Base-by-base conservation (phyloP, 2,113 vertebrate genomes). In the Peromyscus maniculatus region DNA sequence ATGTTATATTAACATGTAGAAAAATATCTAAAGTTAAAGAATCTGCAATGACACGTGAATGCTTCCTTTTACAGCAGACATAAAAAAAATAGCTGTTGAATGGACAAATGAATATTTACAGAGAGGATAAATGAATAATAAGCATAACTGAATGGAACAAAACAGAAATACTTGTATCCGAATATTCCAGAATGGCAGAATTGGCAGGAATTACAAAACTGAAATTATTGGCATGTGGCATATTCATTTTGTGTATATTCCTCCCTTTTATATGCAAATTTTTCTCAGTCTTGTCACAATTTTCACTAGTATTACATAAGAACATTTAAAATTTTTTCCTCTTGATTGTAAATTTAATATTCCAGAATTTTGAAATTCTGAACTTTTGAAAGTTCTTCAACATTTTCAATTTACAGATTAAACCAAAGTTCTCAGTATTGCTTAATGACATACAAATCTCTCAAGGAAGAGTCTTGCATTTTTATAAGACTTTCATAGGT, bases 1-100 rank as follows among this genome's bases (percentile, higher is more conserved):
- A 92, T 3, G 69, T 93, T 26, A 87, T 31, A 59, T 71, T 72
- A 89, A 46, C 19, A 82, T 21, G 10, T 39, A 26, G 69, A 49
- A 93, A 86, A 82, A 19, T 64, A 77, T 78, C 43, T 89, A n/a
- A 96, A 88, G 67, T 79, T 55, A 57, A 28, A 72, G 24, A 22
- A 64, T 71, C n/a, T 94, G 5, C 26, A 80, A 88, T 1, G 69
- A 10, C 28, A 55, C 16, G 7, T 33, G 39, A 87, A 67, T 15
- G 74, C 10, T 94, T 11, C 15, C 15, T 90, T 21, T 22, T 57
- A 49, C 49, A 90, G 55, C 11, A 87, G 67, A 78, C 19, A 84
- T 3, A 77, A 11, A 17, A 17, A 36, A 80, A 82, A 55, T 49
- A 67, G 66, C 77, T 95, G 15, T 71, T 86, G 57, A 72, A 46